Base-by-base conservation (phyloP, 2,797 vertebrate genomes). In the Notolabrus celidotus region DNA sequence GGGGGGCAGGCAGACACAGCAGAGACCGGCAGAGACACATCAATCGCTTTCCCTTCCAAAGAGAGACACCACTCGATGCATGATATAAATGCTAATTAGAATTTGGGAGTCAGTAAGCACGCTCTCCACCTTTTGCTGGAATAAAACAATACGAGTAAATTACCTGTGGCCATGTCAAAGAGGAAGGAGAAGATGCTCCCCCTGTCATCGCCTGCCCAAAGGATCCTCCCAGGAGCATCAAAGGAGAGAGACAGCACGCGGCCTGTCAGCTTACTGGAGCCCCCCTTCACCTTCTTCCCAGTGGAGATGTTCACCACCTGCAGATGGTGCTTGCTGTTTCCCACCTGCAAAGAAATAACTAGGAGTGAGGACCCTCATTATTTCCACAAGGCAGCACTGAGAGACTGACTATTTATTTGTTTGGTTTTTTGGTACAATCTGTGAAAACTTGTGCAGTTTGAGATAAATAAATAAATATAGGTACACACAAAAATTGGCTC, bases 251-350 rank as follows among this genome's bases (percentile, higher is more conserved):
- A 96, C 3, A 97, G 92, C 70, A 97, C 97, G 0, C 95, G 92
- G 46, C 97, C 97, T 0, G 96, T 97, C 64, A 98, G 94, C 84
- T 97, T 97, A 79, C 97, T 98, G 52, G 96, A 95, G 23, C 96
- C 97, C 0, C 97, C 97, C 73, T 97, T 97, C 58, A 96, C 96
- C 67, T 97, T 96, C 90, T 98, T 98, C 69, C 97, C 97, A 0
- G 96, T 98, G 74, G 97, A 99, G 91, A 98, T 97, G 92, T 98
- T 98, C 67, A 97, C 93, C 75, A 98, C 97, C 10, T 97, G 96
- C 82, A 98, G 92, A 52, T 95, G 95, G 79, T 97, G 96, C 89
- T 97, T 97, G 80, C 94, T 94, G 67, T 97, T 98, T 55, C 97
- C 97, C 79, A 97, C 96, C 97, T 97, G 87, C 54, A 88, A 1